Percentiles rank a stretch among this genome's conserved stretches.
These are phyloP conservation scores for Diarsia mendica DNA, from an alignment of 2,888 invertebrate species.

Conservation along the genomic window DNA sequence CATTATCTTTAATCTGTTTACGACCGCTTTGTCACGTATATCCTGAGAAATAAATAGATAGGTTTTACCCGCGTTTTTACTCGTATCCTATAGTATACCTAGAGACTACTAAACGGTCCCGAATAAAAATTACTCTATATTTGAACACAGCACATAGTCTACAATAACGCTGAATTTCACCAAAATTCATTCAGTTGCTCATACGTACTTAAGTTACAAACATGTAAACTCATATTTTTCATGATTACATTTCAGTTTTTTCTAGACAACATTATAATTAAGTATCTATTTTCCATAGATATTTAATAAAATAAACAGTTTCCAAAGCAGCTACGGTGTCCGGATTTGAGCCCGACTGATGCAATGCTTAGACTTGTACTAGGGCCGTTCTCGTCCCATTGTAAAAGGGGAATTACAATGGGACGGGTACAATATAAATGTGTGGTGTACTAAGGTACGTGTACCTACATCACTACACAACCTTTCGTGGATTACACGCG, in stretches of 20 bases:
- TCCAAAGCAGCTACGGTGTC: not conserved
- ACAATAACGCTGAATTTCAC: not conserved
- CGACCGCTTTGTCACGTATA: slow-evolving; percentile 37
- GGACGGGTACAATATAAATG: not conserved
- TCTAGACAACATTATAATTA: too few relatives aligned
- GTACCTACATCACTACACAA: too few relatives aligned
- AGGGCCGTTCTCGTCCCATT: too few relatives aligned
- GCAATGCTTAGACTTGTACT: too few relatives aligned
- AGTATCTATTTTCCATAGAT: not conserved
- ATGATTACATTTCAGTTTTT: too few relatives aligned
- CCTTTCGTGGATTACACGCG: not conserved
- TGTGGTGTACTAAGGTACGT: too few relatives aligned
- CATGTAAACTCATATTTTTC: too few relatives aligned
- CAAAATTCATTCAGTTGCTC: not conserved
- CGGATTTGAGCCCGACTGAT: not conserved
- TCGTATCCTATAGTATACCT: not conserved
- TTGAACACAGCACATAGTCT: too few relatives aligned
- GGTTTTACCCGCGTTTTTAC: not conserved
- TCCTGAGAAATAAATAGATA: slow-evolving; percentile 12
- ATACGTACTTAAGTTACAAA: too few relatives aligned
- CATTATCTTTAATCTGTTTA: slow-evolving; percentile 29
- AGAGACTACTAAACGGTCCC: too few relatives aligned
- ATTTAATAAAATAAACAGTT: not conserved
- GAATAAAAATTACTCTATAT: not conserved
- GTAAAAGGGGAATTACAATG: too few relatives aligned